phyloP scores from a whole-genome alignment of 2,113 vertebrate genomes.

The Vireo altiloquus region DNA sequence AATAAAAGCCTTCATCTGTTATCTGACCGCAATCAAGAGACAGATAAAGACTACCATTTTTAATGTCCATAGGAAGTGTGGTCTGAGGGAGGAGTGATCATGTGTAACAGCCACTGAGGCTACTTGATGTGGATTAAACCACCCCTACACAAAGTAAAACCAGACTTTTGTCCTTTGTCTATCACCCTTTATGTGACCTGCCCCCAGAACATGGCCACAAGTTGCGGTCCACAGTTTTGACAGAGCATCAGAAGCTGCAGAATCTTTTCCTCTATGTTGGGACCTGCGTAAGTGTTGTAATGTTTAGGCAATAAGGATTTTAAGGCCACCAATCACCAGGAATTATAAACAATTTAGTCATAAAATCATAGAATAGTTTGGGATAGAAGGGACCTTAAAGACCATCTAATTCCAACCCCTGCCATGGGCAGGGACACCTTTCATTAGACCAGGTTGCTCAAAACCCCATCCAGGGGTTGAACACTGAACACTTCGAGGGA shows the following conservation, averaged over 20 bases:
- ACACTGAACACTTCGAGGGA: background rate
- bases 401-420: background rate
- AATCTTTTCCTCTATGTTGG: background rate
- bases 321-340: background rate
- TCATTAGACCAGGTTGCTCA: background rate
- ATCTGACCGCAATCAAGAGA: background rate
- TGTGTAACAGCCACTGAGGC: background rate
- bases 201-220: background rate
- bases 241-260: background rate
- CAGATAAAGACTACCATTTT: background rate
- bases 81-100: background rate
- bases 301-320: background rate
- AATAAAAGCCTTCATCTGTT: background rate
- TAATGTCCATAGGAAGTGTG: background rate
- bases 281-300: fast-evolving
- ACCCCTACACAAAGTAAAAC: background rate
- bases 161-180: background rate
- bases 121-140: background rate
- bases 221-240: background rate
- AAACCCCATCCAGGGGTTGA: background rate
- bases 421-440: background rate
- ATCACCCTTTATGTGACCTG: background rate
- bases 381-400: background rate
- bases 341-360: background rate
- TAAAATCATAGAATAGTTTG: background rate